These are phyloP conservation scores for Podargus strigoides DNA, from an alignment of 2,797 vertebrate species.

Conservation along the genomic window DNA sequence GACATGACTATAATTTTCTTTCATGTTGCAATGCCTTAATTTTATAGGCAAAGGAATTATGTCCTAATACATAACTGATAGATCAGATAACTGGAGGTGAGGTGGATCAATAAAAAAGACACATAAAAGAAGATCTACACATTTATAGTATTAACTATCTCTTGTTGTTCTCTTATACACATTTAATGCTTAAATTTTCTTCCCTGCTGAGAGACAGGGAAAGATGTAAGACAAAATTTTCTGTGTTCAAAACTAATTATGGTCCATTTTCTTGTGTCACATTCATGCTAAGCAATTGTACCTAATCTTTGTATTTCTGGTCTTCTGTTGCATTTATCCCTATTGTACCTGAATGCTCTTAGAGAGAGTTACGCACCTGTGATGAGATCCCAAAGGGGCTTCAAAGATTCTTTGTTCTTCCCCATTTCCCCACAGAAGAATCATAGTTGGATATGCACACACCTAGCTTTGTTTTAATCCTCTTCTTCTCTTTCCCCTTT, in stretches of 20 bases:
- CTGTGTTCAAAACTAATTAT: background rate
- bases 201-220: background rate
- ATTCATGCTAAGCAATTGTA: fast-evolving
- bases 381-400: background rate
- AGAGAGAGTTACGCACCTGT: background rate
- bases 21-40: background rate
- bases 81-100: background rate
- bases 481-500: background rate
- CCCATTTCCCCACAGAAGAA: background rate
- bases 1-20: background rate
- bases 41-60: background rate
- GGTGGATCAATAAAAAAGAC: background rate
- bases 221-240: background rate
- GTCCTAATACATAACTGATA: background rate
- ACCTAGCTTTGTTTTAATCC: background rate
- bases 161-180: background rate
- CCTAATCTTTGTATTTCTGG: background rate
- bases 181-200: background rate
- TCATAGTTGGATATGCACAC: background rate
- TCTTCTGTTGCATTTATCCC: background rate
- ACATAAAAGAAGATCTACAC: background rate
- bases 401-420: background rate
- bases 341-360: background rate
- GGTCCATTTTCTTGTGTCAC: background rate
- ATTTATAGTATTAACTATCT: background rate